These are phyloP conservation scores for Norana najaformis DNA, from an alignment of 2,888 invertebrate species.

Conservation along the genomic window DNA sequence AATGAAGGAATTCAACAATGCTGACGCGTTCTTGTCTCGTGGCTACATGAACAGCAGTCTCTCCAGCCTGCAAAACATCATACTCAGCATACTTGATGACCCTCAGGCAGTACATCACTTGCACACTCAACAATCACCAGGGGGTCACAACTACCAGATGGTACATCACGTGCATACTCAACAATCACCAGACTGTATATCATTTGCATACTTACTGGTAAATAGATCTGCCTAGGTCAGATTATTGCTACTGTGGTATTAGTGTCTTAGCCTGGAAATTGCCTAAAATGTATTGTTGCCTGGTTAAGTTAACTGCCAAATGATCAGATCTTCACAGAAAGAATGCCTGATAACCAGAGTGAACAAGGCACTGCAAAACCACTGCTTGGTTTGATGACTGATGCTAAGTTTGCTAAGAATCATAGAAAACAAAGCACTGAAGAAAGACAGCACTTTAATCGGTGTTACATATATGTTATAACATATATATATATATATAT, in stretches of 20 bases:
- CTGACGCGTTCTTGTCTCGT: slow-evolving; percentile 67
- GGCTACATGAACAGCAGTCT: slow-evolving; percentile 67
- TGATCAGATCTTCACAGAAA: background rate
- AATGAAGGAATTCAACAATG: slow-evolving; percentile 64
- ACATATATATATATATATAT: no score
- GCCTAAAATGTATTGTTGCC: background rate
- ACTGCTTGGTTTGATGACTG: background rate
- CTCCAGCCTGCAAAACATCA: slow-evolving; percentile 64
- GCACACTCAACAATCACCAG: background rate
- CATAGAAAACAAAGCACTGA: no score
- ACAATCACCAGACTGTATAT: no score
- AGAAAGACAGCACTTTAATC: no score
- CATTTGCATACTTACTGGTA: background rate
- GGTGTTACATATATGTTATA: no score
- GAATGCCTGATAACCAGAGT: background rate
- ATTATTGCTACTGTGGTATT: background rate
- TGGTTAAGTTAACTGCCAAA: background rate
- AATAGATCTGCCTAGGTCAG: background rate
- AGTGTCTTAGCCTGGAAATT: background rate
- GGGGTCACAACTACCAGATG: background rate
- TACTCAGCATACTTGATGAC: background rate
- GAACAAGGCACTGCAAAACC: background rate
- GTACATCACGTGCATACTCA: background rate
- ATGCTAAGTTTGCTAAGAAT: background rate
- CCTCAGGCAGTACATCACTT: background rate